Evolutionary conservation across 64 coral and sea anemone species (phyloP), one percentile per base, ranked within the genome.

Genomic region (Platygyra sinensis): DNA sequence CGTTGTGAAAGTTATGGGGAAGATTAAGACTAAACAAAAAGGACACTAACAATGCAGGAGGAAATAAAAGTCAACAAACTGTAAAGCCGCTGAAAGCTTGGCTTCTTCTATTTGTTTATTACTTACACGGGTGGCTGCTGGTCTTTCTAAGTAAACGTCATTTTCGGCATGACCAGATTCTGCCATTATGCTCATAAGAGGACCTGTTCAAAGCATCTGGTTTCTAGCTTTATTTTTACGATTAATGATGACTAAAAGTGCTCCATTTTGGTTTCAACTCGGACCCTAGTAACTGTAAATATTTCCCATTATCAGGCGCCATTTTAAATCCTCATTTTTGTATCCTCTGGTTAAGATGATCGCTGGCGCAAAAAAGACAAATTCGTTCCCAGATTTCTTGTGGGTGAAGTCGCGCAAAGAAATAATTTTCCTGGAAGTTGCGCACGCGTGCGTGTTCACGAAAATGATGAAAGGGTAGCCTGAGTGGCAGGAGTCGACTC

Each of bases 231-330:
- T 22, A 63, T 71, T 71, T 84, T 69, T 38, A 27, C 9, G 20
- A 12, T 64, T 9, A 84, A 22, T 46, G 61, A 84, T 25, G 57
- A 27, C 13, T 25, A 52, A 78, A 54, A 25, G 9, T 27, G 13
- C 32, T 24, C 32, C n/a, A 65, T n/a, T 22, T 24, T 10, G 10
- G 2, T 30, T 60, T 64, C 10, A 78, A 28, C 31, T 64, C 30
- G 8, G 32, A 0, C 27, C 62, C 33, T 84, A 22, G 63, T 65
- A 84, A 84, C 81, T 14, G 81, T 84, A 84, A 71, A 84, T 62
- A 84, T 9, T 11, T 9, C 8, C 31, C 15, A 11, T 20, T 49
- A 20, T 61, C 55, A 2, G 1, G 32, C 62, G 33, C 81, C 81
- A 84, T 84, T 84, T 84, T 50, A 4, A 0, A 28, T 32, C 6